These are phyloP conservation scores for Melanotaenia maccullochi DNA, from an alignment of 2,797 vertebrate species.

Conservation along the genomic window DNA sequence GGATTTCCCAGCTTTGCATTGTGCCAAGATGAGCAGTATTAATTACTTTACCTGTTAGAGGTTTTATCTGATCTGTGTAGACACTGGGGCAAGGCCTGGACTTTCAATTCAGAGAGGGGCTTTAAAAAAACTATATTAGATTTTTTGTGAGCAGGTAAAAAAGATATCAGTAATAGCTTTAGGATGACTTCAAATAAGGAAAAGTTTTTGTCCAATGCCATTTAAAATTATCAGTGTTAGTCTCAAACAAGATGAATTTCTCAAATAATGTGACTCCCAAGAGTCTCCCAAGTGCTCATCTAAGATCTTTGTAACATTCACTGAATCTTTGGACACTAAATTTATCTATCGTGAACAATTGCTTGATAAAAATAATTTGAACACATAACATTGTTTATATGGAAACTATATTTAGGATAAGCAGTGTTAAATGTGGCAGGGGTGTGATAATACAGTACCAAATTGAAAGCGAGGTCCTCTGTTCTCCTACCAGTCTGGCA, in stretches of 20 bases:
- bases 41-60: not conserved
- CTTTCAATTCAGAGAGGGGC: not conserved
- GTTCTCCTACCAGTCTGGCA: slow-evolving; percentile 66
- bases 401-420: slow-evolving; percentile 21
- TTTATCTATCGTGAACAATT: slow-evolving; percentile 20
- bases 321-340: slow-evolving; percentile 1
- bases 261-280: not conserved
- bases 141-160: not conserved
- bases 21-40: not conserved
- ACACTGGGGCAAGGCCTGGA: not conserved
- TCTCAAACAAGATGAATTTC: not conserved
- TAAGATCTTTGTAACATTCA: slow-evolving; percentile 3
- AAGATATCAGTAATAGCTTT: too few relatives aligned
- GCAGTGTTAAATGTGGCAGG: slow-evolving; percentile 20
- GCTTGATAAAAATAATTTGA: slow-evolving; percentile 22
- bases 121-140: too few relatives aligned
- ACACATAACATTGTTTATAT: not conserved
- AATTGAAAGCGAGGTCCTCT: slow-evolving; percentile 50
- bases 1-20: not conserved
- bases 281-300: not conserved
- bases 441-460: slow-evolving; percentile 21
- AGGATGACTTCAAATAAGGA: too few relatives aligned
- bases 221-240: not conserved
- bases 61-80: not conserved
- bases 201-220: too few relatives aligned